phyloP scores from a whole-genome alignment of 2,888 invertebrate species.

The Nomada lathburiana region DNA sequence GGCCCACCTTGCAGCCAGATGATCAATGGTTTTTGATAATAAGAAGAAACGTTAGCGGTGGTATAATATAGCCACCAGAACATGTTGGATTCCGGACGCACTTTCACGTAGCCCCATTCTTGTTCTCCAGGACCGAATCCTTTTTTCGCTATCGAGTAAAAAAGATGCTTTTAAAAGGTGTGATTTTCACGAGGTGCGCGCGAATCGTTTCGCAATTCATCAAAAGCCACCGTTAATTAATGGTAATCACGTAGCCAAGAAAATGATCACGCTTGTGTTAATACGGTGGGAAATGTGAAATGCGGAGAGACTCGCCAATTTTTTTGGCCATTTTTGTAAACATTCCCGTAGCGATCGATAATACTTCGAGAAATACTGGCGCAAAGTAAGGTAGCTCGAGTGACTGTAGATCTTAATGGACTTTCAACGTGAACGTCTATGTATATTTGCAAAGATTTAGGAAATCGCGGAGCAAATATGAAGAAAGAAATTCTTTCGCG shows the following conservation, averaged over 20 bases:
- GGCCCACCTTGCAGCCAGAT: constrained; percentile 97
- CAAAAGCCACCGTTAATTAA: no score
- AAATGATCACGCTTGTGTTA: no score
- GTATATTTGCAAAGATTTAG: constrained; percentile 61
- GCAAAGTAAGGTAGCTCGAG: constrained; percentile 55
- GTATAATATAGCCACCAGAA: constrained; percentile 95
- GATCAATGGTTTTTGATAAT: constrained; percentile 89
- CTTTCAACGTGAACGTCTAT: constrained; percentile 29
- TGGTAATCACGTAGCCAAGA: no score
- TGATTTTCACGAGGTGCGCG: neutral
- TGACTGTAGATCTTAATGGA: neutral
- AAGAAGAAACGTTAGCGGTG: constrained; percentile 86
- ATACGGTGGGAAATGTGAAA: no score
- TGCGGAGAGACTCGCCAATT: no score
- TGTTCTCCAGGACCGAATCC: constrained; percentile 88
- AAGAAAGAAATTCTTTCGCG: constrained; percentile 5
- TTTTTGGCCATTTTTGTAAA: no score
- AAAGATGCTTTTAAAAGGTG: neutral
- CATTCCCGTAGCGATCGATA: neutral
- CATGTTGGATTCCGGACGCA: constrained; percentile 91
- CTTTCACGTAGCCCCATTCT: constrained; percentile 90
- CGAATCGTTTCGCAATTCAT: neutral
- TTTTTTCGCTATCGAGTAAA: constrained; percentile 56
- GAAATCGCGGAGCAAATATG: constrained; percentile 50
- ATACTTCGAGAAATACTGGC: constrained; percentile 42